Percentiles rank a stretch among this genome's conserved stretches.
Conservation (phyloP, 2,888 invertebrate species). For the Cephus nigrinus region DNA sequence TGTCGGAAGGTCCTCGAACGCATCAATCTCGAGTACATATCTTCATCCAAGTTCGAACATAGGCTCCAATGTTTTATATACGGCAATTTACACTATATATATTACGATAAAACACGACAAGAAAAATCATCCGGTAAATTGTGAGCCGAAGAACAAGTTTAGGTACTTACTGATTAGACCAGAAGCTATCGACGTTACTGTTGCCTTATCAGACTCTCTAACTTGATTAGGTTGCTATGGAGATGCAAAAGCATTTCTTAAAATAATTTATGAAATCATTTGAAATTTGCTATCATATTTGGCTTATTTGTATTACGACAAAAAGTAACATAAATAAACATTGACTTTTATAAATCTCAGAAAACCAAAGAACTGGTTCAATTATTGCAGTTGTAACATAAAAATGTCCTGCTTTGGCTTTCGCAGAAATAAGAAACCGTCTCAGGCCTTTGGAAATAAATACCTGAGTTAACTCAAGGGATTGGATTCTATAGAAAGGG, state of each 20-base stretch:
- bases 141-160: background rate
- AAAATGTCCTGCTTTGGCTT: background rate
- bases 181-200: background rate
- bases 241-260: background rate
- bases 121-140: background rate
- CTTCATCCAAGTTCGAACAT: background rate
- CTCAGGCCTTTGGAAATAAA: background rate
- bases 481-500: background rate
- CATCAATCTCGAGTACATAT: slow-evolving; percentile 14
- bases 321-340: background rate
- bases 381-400: background rate
- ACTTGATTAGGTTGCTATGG: background rate
- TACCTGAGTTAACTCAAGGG: background rate
- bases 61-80: background rate
- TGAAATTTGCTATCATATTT: background rate
- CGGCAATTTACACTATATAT: background rate
- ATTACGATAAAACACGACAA: background rate
- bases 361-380: background rate
- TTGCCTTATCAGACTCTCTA: background rate
- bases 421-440: background rate
- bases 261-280: background rate
- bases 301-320: background rate
- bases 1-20: slow-evolving; percentile 23
- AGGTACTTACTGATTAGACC: slow-evolving; percentile 1
- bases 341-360: background rate